Base-by-base conservation (phyloP, 2,888 invertebrate genomes). In the Tortrix viridana region DNA sequence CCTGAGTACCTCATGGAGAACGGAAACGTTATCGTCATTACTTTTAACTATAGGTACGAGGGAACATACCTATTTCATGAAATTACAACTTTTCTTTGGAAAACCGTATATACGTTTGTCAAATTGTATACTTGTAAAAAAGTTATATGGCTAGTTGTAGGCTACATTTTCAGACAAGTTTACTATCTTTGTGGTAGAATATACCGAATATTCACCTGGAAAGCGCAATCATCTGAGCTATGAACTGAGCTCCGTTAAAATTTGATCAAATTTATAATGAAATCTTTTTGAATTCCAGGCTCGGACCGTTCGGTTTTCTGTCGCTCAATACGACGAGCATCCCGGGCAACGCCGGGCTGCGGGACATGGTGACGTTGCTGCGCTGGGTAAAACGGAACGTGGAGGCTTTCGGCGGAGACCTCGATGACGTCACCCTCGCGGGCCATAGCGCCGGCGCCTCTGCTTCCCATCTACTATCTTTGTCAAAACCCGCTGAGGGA, bases 281-380 rank as follows among this genome's bases (percentile, higher is more conserved):
- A 16, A n/a, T 41, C 9, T 4, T 7, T 48, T 54, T 26, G 6
- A 1, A 49, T 82, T 85, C 5, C 84, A 91, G 91, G 65, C 60
- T 90, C 48, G 88, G 88, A 66, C 83, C 85, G 3, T 83, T 92
- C 65, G 93, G 93, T 16, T 93, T 90, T 72, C 78, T 92, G 16
- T 86, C 86, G 0, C 74, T 90, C 57, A 84, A 85, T 69, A 79
- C 86, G 1, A 57, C 77, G 0, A 70, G 76, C 60, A 72, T 90
- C 5, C 92, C 92, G 20, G 92, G 91, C n/a, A 92, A 92, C 79
- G 82, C 82, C 60, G 92, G 89, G 1, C 75, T 92, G n/a, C 84
- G 91, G 1, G 92, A 92, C 71, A 77, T 80, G 67, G 74, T 91
- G 54, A 85, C 88, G 18, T 74, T 91, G 60, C 79, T 92, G 67